These are phyloP conservation scores for Drosophila saltans DNA, from an alignment of 1,140 invertebrate species.

Conservation along the genomic window DNA sequence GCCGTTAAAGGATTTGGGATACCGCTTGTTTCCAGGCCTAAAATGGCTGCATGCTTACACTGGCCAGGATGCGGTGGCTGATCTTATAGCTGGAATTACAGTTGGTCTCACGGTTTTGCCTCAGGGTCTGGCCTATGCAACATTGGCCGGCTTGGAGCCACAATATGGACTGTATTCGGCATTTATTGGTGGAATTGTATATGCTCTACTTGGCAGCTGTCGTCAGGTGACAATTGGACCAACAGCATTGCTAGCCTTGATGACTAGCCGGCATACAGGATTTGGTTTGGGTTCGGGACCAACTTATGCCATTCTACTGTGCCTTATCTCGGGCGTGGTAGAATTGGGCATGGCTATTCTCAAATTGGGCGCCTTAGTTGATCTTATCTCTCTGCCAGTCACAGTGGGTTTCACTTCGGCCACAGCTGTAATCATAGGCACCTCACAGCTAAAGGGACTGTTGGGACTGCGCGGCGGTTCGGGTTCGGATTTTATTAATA, in stretches of 20 bases:
- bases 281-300: slow-evolving; percentile 80
- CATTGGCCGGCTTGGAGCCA: slow-evolving; percentile 90
- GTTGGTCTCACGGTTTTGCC: slow-evolving; percentile 95
- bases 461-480: slow-evolving; percentile 88
- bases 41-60: slow-evolving; percentile 90
- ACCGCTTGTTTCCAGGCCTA: slow-evolving; percentile 85
- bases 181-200: slow-evolving; percentile 96
- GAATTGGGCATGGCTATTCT: slow-evolving; percentile 93
- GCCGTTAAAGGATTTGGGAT: slow-evolving; percentile 51
- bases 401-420: slow-evolving; percentile 97
- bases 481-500: slow-evolving; percentile 86
- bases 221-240: slow-evolving; percentile 96
- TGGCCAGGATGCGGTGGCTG: slow-evolving; percentile 88
- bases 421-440: slow-evolving; percentile 94
- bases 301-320: slow-evolving; percentile 92
- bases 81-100: slow-evolving; percentile 92
- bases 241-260: slow-evolving; percentile 91
- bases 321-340: slow-evolving; percentile 92
- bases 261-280: slow-evolving; percentile 88
- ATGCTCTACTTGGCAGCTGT: slow-evolving; percentile 94
- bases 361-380: slow-evolving; percentile 95
- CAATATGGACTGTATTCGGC: slow-evolving; percentile 96
- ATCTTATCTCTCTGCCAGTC: slow-evolving; percentile 96
- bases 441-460: slow-evolving; percentile 93
- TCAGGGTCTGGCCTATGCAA: slow-evolving; percentile 94